phyloP scores from a whole-genome alignment of 2,113 vertebrate genomes.

The Nycticorax nycticorax region DNA sequence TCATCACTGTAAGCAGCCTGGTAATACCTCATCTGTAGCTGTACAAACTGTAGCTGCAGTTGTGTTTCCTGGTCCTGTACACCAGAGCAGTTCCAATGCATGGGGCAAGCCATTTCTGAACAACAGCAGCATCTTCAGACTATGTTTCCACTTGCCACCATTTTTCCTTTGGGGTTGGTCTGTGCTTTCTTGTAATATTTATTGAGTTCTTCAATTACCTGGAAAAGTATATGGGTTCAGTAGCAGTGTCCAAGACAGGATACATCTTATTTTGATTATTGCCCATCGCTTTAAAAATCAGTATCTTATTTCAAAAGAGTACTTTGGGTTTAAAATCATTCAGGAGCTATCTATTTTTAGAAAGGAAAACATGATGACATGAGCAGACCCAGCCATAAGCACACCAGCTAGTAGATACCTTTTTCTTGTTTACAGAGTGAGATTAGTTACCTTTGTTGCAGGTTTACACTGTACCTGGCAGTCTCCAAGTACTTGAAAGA shows the following conservation, averaged over 20 bases:
- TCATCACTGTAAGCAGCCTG: background rate
- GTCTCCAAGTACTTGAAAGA: background rate
- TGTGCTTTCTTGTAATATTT: background rate
- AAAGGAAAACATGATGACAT: background rate
- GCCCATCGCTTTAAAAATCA: background rate
- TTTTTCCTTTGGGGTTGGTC: background rate
- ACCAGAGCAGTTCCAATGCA: background rate
- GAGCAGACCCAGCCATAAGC: background rate
- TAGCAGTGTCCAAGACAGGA: background rate
- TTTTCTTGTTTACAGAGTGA: background rate
- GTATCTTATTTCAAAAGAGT: background rate
- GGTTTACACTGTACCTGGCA: no score
- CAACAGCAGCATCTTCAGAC: background rate
- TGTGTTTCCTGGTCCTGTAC: background rate
- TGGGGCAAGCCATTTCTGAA: background rate
- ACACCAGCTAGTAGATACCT: background rate
- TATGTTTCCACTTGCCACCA: background rate
- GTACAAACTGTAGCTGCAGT: background rate
- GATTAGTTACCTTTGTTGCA: background rate
- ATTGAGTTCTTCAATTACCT: background rate
- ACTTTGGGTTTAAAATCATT: background rate
- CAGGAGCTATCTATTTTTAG: background rate
- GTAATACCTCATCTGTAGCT: background rate
- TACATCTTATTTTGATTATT: background rate
- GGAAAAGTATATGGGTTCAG: background rate